These are phyloP conservation scores for Eurystomus glaucurus DNA, from an alignment of 2,797 vertebrate species.

Conservation along the genomic window DNA sequence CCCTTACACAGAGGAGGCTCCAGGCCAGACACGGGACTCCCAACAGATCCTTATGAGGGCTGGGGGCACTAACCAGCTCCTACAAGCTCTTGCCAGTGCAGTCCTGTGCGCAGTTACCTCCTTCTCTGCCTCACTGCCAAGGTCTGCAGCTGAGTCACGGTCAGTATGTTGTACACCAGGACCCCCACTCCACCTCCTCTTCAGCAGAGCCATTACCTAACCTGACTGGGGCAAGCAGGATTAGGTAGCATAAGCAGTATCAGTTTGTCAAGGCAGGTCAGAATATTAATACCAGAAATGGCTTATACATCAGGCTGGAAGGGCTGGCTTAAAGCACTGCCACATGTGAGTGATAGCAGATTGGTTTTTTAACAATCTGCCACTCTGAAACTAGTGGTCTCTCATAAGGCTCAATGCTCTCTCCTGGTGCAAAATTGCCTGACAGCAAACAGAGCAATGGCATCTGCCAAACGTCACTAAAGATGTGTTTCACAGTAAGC, in stretches of 20 bases:
- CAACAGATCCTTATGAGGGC: background rate
- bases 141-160: background rate
- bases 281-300: background rate
- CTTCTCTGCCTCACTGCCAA: background rate
- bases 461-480: accelerated
- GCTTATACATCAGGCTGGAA: background rate
- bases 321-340: accelerated
- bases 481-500: background rate
- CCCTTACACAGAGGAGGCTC: background rate
- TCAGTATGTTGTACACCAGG: accelerated
- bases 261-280: background rate
- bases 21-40: background rate
- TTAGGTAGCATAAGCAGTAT: background rate
- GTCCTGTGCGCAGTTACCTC: accelerated
- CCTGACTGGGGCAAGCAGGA: background rate
- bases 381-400: background rate
- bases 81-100: background rate
- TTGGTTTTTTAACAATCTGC: accelerated
- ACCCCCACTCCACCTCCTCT: background rate
- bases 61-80: background rate
- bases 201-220: background rate
- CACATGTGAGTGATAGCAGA: accelerated
- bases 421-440: background rate
- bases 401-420: accelerated
- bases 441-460: background rate